A percentile compares a stretch with the other conserved stretches of the same genome.
phyloP scores from a whole-genome alignment of 1,140 invertebrate genomes.

The Brachionus rubens region DNA sequence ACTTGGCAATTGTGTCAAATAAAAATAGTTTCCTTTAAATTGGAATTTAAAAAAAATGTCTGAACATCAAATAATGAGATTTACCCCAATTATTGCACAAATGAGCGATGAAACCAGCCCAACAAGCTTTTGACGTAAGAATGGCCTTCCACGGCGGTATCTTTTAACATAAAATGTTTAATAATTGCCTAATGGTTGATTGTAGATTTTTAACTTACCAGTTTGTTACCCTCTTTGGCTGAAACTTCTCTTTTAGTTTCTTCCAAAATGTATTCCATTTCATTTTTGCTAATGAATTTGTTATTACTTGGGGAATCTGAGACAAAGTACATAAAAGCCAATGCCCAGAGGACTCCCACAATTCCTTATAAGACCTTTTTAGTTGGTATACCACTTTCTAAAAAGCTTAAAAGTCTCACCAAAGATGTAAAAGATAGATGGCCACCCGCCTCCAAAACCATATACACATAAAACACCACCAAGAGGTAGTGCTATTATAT shows the following conservation, averaged over 20 bases:
- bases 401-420: slow-evolving; percentile 47
- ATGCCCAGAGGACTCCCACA: slow-evolving; percentile 54
- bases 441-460: slow-evolving; percentile 43
- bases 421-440: slow-evolving; percentile 45
- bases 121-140: slow-evolving; percentile 76
- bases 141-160: slow-evolving; percentile 69
- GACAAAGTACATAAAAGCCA: slow-evolving; percentile 54
- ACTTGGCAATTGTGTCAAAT: slow-evolving; percentile 62
- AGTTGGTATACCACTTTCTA: neutral
- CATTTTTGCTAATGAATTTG: slow-evolving; percentile 52
- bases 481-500: slow-evolving; percentile 49
- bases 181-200: neutral
- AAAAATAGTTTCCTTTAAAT: slow-evolving; percentile 71
- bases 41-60: no score
- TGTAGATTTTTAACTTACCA: neutral
- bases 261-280: slow-evolving; percentile 56
- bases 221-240: neutral
- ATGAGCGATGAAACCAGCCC: slow-evolving; percentile 87
- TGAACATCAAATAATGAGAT: neutral
- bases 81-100: slow-evolving; percentile 81
- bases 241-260: slow-evolving; percentile 32
- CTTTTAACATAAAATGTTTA: neutral
- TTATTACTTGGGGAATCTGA: slow-evolving; percentile 53
- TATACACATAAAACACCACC: slow-evolving; percentile 29
- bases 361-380: neutral